Base-by-base conservation (phyloP, 1,140 invertebrate species). In the Solen grandis region DNA sequence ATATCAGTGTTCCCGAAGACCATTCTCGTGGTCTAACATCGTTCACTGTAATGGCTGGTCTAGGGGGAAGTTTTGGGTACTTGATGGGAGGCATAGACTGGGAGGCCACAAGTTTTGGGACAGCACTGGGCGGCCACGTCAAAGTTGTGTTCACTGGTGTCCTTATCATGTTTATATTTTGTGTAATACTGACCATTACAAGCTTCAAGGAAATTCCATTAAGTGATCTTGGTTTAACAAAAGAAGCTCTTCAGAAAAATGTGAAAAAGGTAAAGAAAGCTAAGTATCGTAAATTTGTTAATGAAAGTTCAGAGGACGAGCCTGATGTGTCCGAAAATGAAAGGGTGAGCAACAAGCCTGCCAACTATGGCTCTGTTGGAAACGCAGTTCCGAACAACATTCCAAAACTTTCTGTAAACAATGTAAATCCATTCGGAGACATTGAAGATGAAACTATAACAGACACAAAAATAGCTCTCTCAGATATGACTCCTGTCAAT, bases 41-140 rank as follows among this genome's bases (percentile, higher is more conserved):
- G 1, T 99, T 99, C 87, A 99, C 97, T 0, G 95, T 99, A 74
- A 98, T 99, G 97, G 97, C 98, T 0, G 98, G 98, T 0, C 92
- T 99, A 0, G 98, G 98, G 8, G 98, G 98, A 16, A 96, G 96
- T 85, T 94, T 99, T 89, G 98, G 98, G 0, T 99, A 99, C 90
- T 95, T 96, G 2, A 94, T 99, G 85, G 97, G 97, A 19, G 97
- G 96, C 0, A 96, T 99, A 31, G 96, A 99, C 90, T 99, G 98
- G 98, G 88, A 88, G 57, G 96, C 98, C 88, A 94, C 94, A 54
- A 92, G 94, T 70, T 93, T 98, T 79, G 96, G 95, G 0, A 59
- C 82, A 1, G 78, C 87, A 14, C 84, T 90, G 2, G 86, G 98
- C 4, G 97, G 96, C 16, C 97, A 99, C 88, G 95, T 98, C 0